Conservation (phyloP, 2,888 invertebrate species). For the Resseliella maxima region DNA sequence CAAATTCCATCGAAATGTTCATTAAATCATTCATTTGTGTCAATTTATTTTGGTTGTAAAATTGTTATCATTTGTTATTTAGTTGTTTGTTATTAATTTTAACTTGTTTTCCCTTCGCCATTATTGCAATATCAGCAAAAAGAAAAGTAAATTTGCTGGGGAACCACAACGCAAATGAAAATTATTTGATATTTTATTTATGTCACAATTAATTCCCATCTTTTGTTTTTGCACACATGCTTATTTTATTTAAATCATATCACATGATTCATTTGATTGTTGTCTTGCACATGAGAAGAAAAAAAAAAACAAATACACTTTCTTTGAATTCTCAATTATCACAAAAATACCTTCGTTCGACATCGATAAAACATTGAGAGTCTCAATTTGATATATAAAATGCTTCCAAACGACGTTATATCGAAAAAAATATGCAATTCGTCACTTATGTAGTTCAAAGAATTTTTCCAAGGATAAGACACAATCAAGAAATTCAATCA, state of each 20-base stretch:
- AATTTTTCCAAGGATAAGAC: not conserved
- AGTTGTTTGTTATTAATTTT: not conserved
- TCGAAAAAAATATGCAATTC: not conserved
- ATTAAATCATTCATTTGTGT: too few species aligned
- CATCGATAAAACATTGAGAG: too few species aligned
- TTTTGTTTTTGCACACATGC: not conserved
- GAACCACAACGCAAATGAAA: not conserved
- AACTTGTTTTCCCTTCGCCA: not conserved
- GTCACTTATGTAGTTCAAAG: not conserved
- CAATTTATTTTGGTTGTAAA: too few species aligned
- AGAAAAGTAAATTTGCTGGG: not conserved
- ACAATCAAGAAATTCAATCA: not conserved
- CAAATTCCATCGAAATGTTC: not conserved
- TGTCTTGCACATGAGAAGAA: too few species aligned
- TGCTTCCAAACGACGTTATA: not conserved
- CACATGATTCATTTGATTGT: not conserved
- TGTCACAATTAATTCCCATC: not conserved
- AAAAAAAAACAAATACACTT: not conserved
- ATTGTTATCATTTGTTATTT: not conserved
- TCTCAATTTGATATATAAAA: not conserved
- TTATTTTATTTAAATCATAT: not conserved
- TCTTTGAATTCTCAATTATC: not conserved
- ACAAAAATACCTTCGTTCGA: not conserved
- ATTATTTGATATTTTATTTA: not conserved
- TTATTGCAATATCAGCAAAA: not conserved